Evolutionary conservation across 2,113 vertebrate genomes (phyloP), one percentile per base, ranked within the genome.

Genomic region (Atractosteus spatula): DNA sequence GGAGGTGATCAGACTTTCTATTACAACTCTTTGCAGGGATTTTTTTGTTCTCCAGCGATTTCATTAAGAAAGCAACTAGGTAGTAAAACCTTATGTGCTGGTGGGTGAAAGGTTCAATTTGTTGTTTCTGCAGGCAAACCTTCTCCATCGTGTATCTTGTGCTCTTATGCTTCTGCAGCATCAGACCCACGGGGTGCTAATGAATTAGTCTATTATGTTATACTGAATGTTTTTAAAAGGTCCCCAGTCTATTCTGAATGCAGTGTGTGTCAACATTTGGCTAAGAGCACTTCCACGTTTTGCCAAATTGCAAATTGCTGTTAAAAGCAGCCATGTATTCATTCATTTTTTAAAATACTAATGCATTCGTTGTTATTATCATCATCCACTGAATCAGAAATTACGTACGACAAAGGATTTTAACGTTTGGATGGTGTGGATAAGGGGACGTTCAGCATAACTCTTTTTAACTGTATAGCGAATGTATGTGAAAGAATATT

Each of bases 131-230:
- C 85, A 84, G 87, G 91, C 87, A 76, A 88, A 89, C 85, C 78
- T 91, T 93, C 88, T 84, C 79, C 80, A 80, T 86, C 87, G 83
- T 87, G 83, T 81, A 82, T 87, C 83, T 85, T 86, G 74, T 85
- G 77, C 84, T 90, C 91, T 87, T 83, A 81, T 73, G 79, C 85
- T 92, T 89, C 85, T 79, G 55, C 86, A 82, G 82, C 85, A 88
- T 84, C 83, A 92, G 90, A 88, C 93, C 94, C 91, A 90, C 89
- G 91, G 94, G 95, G 94, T 93, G 91, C 89, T 94, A 94, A 96
- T 96, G 94, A 95, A 96, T 97, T 92, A 94, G 88, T 92, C 93
- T 93, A 90, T 94, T 93, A 94, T 95, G 93, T 93, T 94, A 90
- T 79, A 90, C 88, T 91, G 92, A 94, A 94, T 90, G 91, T 93